Percentiles rank a stretch among this genome's conserved stretches.
Evolutionary conservation across 1,140 invertebrate species (phyloP).

Genomic region (Homarus americanus): DNA sequence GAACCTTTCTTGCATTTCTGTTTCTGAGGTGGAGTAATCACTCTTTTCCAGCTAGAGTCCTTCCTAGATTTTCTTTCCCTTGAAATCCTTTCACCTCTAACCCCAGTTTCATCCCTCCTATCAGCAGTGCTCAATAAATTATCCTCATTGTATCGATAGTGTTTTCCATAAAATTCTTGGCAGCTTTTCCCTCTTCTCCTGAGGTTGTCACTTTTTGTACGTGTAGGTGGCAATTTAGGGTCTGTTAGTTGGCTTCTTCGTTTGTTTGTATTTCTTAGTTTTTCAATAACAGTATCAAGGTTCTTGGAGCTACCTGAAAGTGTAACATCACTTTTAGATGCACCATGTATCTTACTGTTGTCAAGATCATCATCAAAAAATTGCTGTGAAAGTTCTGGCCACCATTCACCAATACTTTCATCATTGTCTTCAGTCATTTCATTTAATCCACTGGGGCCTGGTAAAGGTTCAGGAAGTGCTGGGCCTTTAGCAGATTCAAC

Average conservation of each 20-base stretch:
- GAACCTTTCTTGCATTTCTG: slow-evolving; percentile 38
- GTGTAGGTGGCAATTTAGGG: slow-evolving; percentile 16
- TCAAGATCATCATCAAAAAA: slow-evolving; percentile 36
- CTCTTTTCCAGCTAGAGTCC: background rate
- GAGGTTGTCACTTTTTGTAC: slow-evolving; percentile 19
- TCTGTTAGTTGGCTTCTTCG: slow-evolving; percentile 36
- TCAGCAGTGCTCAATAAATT: background rate
- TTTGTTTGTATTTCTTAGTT: background rate
- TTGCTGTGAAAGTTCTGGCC: slow-evolving; percentile 46
- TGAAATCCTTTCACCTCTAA: background rate
- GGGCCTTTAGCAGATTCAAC: slow-evolving; percentile 4
- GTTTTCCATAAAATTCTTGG: background rate
- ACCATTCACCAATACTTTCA: slow-evolving; percentile 17
- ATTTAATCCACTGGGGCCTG: slow-evolving; percentile 27
- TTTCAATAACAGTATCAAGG: slow-evolving; percentile 17
- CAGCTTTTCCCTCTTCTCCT: background rate
- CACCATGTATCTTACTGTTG: background rate
- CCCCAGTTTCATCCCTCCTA: background rate
- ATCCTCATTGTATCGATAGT: background rate
- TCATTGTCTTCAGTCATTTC: background rate
- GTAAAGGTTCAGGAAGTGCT: background rate
- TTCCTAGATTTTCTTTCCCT: background rate
- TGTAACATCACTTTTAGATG: background rate
- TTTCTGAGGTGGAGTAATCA: background rate
- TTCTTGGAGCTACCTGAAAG: background rate